Base-by-base conservation (phyloP, 2,113 vertebrate genomes). In the Spea bombifrons region DNA sequence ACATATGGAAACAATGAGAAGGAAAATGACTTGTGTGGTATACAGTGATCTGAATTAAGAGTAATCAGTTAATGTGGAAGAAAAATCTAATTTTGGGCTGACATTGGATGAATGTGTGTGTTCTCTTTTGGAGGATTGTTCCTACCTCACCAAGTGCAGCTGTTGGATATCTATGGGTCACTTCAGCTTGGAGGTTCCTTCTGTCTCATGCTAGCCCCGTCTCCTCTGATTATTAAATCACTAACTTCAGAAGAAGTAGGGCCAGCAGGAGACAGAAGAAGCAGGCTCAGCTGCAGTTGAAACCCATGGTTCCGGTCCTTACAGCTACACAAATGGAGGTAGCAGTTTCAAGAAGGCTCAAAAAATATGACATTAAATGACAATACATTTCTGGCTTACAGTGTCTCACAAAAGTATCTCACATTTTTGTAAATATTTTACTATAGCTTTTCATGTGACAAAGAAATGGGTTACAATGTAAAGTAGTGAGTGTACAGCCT, bases 221-320 rank as follows among this genome's bases (percentile, higher is more conserved):
- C 59, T 71, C 75, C 75, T 70, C 75, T 77, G 75, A 77, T 71
- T 49, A 71, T 65, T 78, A 49, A 70, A 64, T 78, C 49, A 16
- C 68, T 52, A 71, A 64, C 70, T 71, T 78, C 76, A 78, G 75
- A 77, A 78, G 76, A 78, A 67, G 76, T 78, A 71, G 69, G 68
- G 76, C 76, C 76, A 78, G 68, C 76, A 78, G 76, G 57, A 78
- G 75, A 77, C 75, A 77, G 75, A 77, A 77, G 75, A 77, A 77
- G 75, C 75, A 77, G 66, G 75, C 75, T 77, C 75, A 77, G 75
- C 75, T 77, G 75, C 66, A 77, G 75, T 55, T 61, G 61, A 77
- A 63, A 52, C 75, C 75, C 66, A 70, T 69, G 66, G 45, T 77
- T 76, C 46, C 5, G 49, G 74, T 55, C 66, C 66, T 46, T 70